phyloP scores from a whole-genome alignment of 1,140 invertebrate species.

The Conus betulinus region DNA sequence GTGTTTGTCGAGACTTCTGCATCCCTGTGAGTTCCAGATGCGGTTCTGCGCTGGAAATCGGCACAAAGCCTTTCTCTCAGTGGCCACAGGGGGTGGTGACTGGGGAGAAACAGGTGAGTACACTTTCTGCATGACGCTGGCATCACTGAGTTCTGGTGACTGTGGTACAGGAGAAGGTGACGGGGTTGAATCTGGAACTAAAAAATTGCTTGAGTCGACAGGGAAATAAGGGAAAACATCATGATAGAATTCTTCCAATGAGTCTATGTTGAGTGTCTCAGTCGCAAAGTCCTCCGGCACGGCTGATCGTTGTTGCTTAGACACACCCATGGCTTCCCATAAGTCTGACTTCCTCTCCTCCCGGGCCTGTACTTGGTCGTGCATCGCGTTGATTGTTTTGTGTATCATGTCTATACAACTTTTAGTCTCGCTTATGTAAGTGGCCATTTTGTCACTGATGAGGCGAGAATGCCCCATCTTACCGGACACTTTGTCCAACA shows the following conservation, averaged over 20 bases:
- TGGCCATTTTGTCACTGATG: slow-evolving; percentile 23
- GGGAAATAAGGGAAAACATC: not conserved
- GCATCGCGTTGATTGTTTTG: not conserved
- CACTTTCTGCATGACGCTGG: too few species aligned
- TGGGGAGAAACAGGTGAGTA: not conserved
- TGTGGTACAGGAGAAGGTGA: not conserved
- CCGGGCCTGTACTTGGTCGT: not conserved
- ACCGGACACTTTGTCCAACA: slow-evolving; percentile 7
- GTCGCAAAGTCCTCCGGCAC: not conserved
- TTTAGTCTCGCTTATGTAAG: slow-evolving; percentile 5
- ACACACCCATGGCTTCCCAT: slow-evolving; percentile 26
- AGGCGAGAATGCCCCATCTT: not conserved
- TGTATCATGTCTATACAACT: slow-evolving; percentile 2
- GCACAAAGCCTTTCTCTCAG: not conserved
- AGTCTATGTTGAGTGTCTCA: not conserved
- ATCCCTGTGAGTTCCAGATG: not conserved
- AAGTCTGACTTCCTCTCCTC: not conserved
- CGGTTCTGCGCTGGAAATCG: not conserved
- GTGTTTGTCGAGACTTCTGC: not conserved
- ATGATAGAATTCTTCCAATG: not conserved
- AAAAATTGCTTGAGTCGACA: not conserved
- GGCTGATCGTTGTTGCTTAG: not conserved
- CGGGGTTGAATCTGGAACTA: not conserved
- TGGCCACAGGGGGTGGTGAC: not conserved
- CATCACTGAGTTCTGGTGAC: not conserved